A percentile compares a stretch with the other conserved stretches of the same genome.
Evolutionary conservation across 2,797 vertebrate species (phyloP).

Genomic region (Nyctalus aviator): DNA sequence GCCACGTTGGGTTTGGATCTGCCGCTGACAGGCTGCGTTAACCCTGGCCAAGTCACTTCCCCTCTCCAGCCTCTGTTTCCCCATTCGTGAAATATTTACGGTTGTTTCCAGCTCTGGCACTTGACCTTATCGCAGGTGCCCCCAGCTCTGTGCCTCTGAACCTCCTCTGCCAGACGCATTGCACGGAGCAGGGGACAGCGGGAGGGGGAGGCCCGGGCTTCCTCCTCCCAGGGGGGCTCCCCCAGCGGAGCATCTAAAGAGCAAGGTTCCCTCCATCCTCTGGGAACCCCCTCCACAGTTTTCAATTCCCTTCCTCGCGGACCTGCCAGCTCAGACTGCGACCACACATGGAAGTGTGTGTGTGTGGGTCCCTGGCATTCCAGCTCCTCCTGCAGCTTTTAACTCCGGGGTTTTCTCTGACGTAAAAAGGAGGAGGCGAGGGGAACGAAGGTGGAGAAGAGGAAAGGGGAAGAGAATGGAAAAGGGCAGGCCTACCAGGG

Average conservation of each 20-base stretch:
- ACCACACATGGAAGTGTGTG: background rate
- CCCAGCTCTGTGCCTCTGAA: background rate
- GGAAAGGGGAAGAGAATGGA: too few species aligned
- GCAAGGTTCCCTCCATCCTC: background rate
- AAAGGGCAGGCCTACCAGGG: background rate
- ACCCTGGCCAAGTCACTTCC: background rate
- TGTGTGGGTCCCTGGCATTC: background rate
- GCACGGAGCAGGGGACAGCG: background rate
- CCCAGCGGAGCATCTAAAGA: background rate
- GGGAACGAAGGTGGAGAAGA: background rate
- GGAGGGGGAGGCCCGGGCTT: background rate
- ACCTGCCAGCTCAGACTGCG: conserved; percentile 25
- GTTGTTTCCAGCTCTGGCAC: background rate
- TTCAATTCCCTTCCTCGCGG: conserved; percentile 67
- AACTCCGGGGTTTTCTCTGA: background rate
- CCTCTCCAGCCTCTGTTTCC: background rate
- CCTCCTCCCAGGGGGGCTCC: background rate
- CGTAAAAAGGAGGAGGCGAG: background rate
- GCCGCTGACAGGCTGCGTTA: background rate
- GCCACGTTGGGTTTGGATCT: background rate
- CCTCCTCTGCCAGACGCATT: background rate
- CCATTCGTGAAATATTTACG: background rate
- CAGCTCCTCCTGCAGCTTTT: conserved; percentile 51
- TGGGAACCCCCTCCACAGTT: background rate
- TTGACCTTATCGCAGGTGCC: background rate